Evolutionary conservation across 2,113 vertebrate genomes (phyloP).

Genomic region (Upupa epops): DNA sequence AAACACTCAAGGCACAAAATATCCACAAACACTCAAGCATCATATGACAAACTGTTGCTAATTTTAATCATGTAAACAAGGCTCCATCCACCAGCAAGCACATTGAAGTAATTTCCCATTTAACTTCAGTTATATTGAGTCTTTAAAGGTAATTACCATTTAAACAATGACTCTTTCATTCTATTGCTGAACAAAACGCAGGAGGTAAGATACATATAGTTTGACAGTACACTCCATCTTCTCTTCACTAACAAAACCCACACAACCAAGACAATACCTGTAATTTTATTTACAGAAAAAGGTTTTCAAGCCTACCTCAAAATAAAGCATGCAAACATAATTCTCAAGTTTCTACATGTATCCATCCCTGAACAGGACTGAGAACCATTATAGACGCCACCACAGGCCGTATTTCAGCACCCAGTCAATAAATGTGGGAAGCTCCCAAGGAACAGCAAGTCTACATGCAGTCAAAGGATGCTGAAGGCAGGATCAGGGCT

Average conservation of each 20-base stretch:
- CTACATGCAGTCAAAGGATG: not conserved
- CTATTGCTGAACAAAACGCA: not conserved
- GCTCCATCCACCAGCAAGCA: not conserved
- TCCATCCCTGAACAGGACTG: not conserved
- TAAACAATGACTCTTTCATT: not conserved
- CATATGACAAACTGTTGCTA: constrained; percentile 13
- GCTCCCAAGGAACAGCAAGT: not conserved
- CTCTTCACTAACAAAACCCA: not conserved
- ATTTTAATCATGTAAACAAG: constrained; percentile 57
- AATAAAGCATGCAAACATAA: not conserved
- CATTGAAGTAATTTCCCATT: constrained; percentile 15
- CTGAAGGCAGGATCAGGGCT: not conserved
- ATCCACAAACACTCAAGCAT: constrained; percentile 30
- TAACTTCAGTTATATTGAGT: constrained; percentile 30
- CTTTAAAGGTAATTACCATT: constrained; percentile 6
- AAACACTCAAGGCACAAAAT: constrained; percentile 48
- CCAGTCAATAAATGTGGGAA: not conserved
- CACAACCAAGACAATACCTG: not conserved
- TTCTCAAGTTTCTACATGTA: not conserved
- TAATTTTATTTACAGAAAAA: not conserved
- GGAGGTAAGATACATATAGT: not conserved
- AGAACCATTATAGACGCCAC: not conserved
- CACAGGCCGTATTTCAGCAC: not conserved
- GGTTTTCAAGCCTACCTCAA: not conserved
- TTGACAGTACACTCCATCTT: not conserved